phyloP scores from a whole-genome alignment of 2,888 invertebrate species.

The Oxystoma pomonae region DNA sequence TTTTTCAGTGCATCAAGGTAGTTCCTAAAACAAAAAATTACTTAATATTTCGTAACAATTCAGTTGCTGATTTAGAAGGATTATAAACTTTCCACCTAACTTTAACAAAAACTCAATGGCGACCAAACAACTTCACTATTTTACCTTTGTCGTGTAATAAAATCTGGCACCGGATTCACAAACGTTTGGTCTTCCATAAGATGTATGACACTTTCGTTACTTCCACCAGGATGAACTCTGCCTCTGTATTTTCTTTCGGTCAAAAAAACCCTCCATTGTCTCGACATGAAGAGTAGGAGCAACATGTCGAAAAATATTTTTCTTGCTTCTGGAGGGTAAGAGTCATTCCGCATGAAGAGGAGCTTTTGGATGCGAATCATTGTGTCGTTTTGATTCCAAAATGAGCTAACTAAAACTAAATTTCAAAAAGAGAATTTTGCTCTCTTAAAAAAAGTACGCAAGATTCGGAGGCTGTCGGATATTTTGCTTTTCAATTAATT shows the following conservation, averaged over 20 bases:
- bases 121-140: no score
- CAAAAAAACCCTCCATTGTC: conserved; percentile 17
- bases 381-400: conserved; percentile 17
- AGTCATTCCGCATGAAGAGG: conserved; percentile 18
- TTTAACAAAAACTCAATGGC: no score
- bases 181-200: conserved; percentile 8
- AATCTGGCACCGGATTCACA: conserved; percentile 23
- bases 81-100: no score
- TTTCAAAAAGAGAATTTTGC: no score
- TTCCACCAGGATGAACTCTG: conserved; percentile 12
- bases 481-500: no score
- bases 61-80: no score
- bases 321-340: conserved; percentile 15
- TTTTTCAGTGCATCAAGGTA: conserved; percentile 16
- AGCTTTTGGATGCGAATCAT: conserved; percentile 19
- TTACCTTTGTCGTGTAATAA: conserved; percentile 18
- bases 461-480: no score
- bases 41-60: no score
- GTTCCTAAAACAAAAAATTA: conserved; percentile 15
- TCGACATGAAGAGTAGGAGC: conserved; percentile 10
- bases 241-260: neutral
- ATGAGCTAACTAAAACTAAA: conserved; percentile 4
- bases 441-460: no score
- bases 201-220: conserved; percentile 12
- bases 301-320: conserved; percentile 16